Conservation (phyloP, 2,113 vertebrate genomes). For the Neofelis nebulosa region DNA sequence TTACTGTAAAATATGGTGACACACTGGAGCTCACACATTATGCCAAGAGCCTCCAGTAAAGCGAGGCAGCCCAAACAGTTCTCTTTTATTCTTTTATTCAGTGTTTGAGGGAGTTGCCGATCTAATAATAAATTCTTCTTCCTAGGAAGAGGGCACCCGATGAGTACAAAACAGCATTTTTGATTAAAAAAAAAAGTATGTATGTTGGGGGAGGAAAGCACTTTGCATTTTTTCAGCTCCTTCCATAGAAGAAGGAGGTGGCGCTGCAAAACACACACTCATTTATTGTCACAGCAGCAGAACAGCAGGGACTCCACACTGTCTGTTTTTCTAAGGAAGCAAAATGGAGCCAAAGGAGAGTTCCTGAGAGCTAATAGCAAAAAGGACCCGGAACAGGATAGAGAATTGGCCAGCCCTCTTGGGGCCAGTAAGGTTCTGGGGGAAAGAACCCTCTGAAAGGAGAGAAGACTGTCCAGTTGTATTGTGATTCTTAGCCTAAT, state of each 20-base stretch:
- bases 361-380: neutral
- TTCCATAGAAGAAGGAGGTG: neutral
- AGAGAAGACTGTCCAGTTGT: too few species aligned
- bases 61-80: neutral
- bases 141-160: conserved; percentile 29
- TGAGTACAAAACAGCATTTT: conserved; percentile 55
- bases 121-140: conserved; percentile 66
- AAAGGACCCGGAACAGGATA: neutral
- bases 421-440: neutral
- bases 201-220: neutral
- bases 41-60: neutral
- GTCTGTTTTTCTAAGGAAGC: conserved; percentile 22
- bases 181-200: neutral
- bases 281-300: neutral
- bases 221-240: conserved; percentile 37
- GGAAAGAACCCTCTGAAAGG: neutral
- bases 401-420: neutral
- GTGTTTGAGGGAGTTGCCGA: conserved; percentile 26
- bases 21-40: neutral
- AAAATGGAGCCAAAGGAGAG: neutral
- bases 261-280: neutral
- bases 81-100: conserved; percentile 67
- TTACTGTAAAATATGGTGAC: conserved; percentile 10
- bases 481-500: neutral
- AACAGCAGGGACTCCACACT: neutral